Evolutionary conservation across 1,140 invertebrate species (phyloP), one percentile per base, ranked within the genome.

Genomic region (Spodoptera frugiperda): DNA sequence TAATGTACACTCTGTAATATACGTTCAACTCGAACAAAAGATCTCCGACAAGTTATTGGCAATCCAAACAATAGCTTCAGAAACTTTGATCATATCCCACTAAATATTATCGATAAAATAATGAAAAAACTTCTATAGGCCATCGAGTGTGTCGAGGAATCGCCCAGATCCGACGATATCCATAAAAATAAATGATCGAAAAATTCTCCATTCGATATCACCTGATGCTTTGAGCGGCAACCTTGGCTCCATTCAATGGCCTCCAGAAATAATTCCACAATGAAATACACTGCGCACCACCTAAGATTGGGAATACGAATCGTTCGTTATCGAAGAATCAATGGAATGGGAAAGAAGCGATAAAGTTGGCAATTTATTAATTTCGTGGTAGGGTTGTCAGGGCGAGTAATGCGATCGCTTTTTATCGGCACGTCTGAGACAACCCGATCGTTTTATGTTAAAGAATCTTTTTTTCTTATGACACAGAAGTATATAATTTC

Each of bases 171-270:
- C 51, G 15, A 44, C 51, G 51, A 55, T 57, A 72, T 21, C 39
- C 68, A 72, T 72, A 72, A 72, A 72, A 72, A 72, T 25, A 72
- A 72, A 72, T 57, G 68, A 72, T 72, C 68, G 33, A 67, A 67
- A 67, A 67, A 67, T 48, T 49, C 44, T 25, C 46, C 17, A n/a
- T 44, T 57, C 17, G 53, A 17, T 48, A 55, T 72, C 68, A 72
- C 68, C 68, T 72, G 68, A 72, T 72, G 68, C 53, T 71, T 55
- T 53, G 48, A 25, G 30, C 25, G 25, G 12, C 10, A 44, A 67
- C 63, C 63, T 67, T 67, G 44, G 63, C 14, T 12, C 10, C 10
- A 15, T 51, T 51, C 48, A 11, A 51, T 39, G 33, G 33, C 33
- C 8, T 44, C 3, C 4, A 14, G 46, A 57, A 57, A 21, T 44